These are phyloP conservation scores for Oplegnathus fasciatus DNA, from an alignment of 2,113 vertebrate species.

Conservation along the genomic window DNA sequence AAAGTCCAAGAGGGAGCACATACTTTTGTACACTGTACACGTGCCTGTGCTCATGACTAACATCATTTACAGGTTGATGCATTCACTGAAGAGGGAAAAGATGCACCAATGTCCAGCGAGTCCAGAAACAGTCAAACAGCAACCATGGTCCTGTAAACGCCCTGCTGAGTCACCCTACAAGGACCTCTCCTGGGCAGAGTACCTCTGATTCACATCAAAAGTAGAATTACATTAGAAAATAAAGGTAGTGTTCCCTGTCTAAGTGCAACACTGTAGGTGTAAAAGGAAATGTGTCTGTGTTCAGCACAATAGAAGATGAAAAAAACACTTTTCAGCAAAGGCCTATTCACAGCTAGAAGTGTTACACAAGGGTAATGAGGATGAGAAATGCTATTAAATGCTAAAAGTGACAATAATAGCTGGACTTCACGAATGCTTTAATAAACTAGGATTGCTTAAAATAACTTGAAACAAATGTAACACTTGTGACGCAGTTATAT, in stretches of 20 bases:
- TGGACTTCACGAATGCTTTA: neutral
- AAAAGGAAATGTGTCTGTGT: neutral
- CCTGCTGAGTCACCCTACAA: neutral
- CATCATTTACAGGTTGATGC: neutral
- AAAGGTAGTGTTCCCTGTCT: no score
- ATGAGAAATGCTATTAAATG: neutral
- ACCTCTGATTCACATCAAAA: neutral
- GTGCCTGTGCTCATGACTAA: neutral
- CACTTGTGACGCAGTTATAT: neutral
- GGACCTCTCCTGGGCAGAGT: neutral
- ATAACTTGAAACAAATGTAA: conserved; percentile 26
- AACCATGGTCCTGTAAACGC: neutral
- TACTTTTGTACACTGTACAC: neutral
- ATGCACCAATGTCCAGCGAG: neutral
- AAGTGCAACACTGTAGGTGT: neutral
- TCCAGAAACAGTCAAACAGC: neutral
- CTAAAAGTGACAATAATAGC: neutral
- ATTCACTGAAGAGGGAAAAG: neutral
- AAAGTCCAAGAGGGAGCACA: neutral
- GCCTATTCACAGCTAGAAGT: neutral
- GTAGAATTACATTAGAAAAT: neutral
- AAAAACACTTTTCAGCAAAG: neutral
- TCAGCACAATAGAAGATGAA: neutral
- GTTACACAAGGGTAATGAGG: neutral
- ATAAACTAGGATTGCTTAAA: neutral